Evolutionary conservation across 2,113 vertebrate genomes (phyloP).

Genomic region (Barbus barbus): DNA sequence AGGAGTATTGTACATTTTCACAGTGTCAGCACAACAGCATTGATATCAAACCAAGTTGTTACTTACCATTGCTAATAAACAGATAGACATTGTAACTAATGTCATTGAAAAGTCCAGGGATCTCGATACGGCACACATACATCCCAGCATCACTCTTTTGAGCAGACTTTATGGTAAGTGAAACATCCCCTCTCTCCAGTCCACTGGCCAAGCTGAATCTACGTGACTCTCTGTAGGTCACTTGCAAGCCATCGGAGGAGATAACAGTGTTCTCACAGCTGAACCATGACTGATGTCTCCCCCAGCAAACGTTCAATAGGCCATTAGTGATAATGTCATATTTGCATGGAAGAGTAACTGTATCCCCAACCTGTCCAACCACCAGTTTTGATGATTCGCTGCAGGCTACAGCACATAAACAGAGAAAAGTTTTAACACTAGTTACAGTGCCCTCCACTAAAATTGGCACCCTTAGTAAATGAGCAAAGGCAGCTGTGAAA

Average conservation of each 20-base stretch:
- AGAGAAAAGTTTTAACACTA: too few relatives aligned
- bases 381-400: constrained; percentile 43
- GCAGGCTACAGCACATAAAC: constrained; percentile 29
- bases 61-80: constrained; percentile 61
- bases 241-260: constrained; percentile 27
- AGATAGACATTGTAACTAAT: constrained; percentile 60
- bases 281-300: constrained; percentile 43
- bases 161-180: constrained; percentile 60
- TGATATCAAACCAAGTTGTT: background rate
- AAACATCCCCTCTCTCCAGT: constrained; percentile 43
- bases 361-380: constrained; percentile 45
- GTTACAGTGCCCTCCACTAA: too few relatives aligned
- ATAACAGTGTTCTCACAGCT: constrained; percentile 44
- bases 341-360: constrained; percentile 57
- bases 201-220: constrained; percentile 51
- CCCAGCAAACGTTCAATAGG: constrained; percentile 54
- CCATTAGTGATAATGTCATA: constrained; percentile 40
- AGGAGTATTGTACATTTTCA: too few relatives aligned
- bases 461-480: too few relatives aligned
- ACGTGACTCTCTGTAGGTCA: constrained; percentile 35
- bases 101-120: constrained; percentile 72
- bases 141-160: constrained; percentile 61
- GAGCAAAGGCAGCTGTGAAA: too few relatives aligned
- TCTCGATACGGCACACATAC: constrained; percentile 70
- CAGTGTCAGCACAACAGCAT: too few relatives aligned